These are phyloP conservation scores for Muscicapa adusta DNA, from an alignment of 2,113 vertebrate genomes.

Conservation along the genomic window DNA sequence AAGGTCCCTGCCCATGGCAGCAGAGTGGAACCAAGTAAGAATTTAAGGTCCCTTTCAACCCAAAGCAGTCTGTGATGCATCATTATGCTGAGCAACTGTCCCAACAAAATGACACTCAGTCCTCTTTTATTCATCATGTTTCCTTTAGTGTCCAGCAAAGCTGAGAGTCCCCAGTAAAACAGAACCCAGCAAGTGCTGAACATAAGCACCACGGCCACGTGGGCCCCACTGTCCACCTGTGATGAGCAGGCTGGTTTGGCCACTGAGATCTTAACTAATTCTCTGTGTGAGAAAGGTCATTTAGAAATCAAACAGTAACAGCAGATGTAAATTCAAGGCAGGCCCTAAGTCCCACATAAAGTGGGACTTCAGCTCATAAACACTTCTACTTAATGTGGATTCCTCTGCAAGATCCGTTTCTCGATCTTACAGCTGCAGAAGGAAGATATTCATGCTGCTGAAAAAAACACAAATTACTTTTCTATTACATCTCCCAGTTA, in stretches of 20 bases:
- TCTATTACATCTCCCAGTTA: neutral
- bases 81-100: neutral
- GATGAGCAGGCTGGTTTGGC: neutral
- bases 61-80: neutral
- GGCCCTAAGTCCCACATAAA: neutral
- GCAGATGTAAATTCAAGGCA: neutral
- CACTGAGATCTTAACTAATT: neutral
- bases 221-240: rapidly evolving
- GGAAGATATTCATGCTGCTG: neutral
- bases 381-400: neutral
- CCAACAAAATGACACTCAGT: neutral
- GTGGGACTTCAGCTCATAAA: neutral
- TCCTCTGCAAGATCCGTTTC: neutral
- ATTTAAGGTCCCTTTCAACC: neutral
- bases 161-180: neutral
- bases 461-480: neutral
- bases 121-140: neutral
- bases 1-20: neutral
- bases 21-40: neutral
- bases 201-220: rapidly evolving
- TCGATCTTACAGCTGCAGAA: neutral
- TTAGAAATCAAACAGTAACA: neutral
- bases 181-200: neutral
- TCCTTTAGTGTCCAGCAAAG: neutral
- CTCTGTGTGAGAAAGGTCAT: neutral